phyloP scores from a whole-genome alignment of 2,113 vertebrate species.

The Poicephalus gulielmi region DNA sequence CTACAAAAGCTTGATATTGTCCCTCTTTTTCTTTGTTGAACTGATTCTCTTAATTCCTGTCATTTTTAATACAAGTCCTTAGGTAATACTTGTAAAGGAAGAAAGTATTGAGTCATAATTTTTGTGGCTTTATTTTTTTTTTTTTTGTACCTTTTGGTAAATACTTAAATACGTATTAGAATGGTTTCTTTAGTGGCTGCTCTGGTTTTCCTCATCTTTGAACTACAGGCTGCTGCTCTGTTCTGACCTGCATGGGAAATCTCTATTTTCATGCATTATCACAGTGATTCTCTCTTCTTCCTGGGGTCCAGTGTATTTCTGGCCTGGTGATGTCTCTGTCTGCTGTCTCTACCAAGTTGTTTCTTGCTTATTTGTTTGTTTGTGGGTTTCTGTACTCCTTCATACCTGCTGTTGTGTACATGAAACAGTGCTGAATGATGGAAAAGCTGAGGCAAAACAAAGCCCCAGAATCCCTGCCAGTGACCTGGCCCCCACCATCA shows the following conservation, averaged over 20 bases:
- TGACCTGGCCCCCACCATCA: background rate
- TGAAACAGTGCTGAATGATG: background rate
- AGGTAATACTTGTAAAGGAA: background rate
- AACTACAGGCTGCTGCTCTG: background rate
- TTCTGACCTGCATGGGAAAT: slow-evolving; percentile 9
- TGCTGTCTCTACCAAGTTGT: slow-evolving; percentile 5
- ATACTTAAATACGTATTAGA: background rate
- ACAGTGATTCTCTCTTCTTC: background rate
- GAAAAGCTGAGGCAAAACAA: slow-evolving; percentile 6
- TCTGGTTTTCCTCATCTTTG: background rate
- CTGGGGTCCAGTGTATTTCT: background rate
- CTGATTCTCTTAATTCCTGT: background rate
- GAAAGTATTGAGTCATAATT: background rate
- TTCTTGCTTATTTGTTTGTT: slow-evolving; percentile 13
- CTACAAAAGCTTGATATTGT: background rate
- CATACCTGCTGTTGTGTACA: background rate
- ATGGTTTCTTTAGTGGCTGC: background rate
- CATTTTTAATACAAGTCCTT: background rate
- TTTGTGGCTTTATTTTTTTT: background rate
- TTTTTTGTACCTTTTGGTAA: background rate
- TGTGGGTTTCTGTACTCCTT: background rate
- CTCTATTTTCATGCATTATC: slow-evolving; percentile 1
- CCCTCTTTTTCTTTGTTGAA: background rate
- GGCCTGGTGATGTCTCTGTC: slow-evolving; percentile 47
- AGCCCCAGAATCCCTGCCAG: background rate